Evolutionary conservation across 2,888 invertebrate genomes (phyloP), one percentile per base, ranked within the genome.

Genomic region (Ophraella communa): DNA sequence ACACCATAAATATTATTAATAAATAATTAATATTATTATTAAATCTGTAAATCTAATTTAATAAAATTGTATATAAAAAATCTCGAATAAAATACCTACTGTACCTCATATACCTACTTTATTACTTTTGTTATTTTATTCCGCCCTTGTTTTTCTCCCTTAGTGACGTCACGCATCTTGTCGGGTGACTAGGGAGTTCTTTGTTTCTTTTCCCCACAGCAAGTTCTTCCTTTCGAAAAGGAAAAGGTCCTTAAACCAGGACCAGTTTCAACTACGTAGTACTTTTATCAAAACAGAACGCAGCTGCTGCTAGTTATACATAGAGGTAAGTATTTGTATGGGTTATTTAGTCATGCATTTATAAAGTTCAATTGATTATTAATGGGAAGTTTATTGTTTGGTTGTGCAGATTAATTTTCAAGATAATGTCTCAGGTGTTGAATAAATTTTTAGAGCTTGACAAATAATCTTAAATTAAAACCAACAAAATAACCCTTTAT

Each of bases 131-230:
- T n/a, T n/a, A n/a, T n/a, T n/a, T n/a, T n/a, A n/a, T n/a, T 20
- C 10, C 30, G 56, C 57, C 47, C 45, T 47, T 59, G 51, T 35
- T 35, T 21, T 53, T 39, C 39, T 27, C 64, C 64, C 64, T 55
- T 59, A 17, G 45, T 58, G 64, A 67, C 56, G 54, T 70, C 72
- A 73, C 71, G 71, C 70, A 70, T 70, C 69, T 71, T 52, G 66
- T 67, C 66, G 60, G 74, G 71, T 69, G 74, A 73, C 71, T 66
- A 58, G 71, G 74, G 71, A 71, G 71, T 68, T 70, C 65, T 70
- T 72, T 73, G 69, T 72, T 74, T 71, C 69, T 66, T 44, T 62
- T 71, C 70, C 64, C 60, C 60, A 44, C 35, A 62, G 69, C 68
- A 62, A 67, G 67, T 72, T 70, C 71, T 70, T 74, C 72, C 70